Base-by-base conservation (phyloP, 2,113 vertebrate species). In the Phaethornis superciliosus region DNA sequence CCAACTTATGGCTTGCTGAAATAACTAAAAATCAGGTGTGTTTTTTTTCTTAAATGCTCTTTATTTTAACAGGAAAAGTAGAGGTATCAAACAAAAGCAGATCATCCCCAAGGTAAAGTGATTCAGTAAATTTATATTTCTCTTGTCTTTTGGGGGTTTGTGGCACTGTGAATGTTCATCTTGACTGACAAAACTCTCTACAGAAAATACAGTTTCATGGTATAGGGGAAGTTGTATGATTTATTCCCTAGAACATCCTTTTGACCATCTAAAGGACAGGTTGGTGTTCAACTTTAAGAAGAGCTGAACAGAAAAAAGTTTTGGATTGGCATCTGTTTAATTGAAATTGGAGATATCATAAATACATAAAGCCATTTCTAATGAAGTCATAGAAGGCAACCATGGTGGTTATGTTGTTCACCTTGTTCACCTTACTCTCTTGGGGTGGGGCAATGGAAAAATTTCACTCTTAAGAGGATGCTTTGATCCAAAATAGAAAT, bases 81-180 rank as follows among this genome's bases (percentile, higher is more conserved):
- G 98, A 97, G 98, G 85, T 97, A 82, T 96, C 96, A 99, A 98
- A 96, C 99, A 98, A 96, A 99, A 98, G 96, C 99, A 99, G 98
- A 96, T 98, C 94, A 99, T 99, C 96, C 99, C 99, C 42, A 99
- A 99, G 99, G 99, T 99, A 98, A 98, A 81, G 69, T 33, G 72
- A 30, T 17, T 93, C 37, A 55, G 20, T 69, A 59, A 80, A 33
- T 22, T 40, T 63, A 8, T 7, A 64, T 49, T 68, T 83, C 46
- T 93, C 21, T 47, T 56, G 69, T 5, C 18, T 55, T 27, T 7
- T 20, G 44, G 49, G 54, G 8, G 20, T 8, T 27, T 27, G n/a
- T 64, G 59, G 6, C 15, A 64, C 16, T 74, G 15, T 83, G 49
- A 81, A 40, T 12, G 3, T 79, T 78, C 1, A 15, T 81, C 69